A percentile compares a stretch with the other conserved stretches of the same genome.
Evolutionary conservation across 2,113 vertebrate genomes (phyloP).

Genomic region (Petromus typicus): DNA sequence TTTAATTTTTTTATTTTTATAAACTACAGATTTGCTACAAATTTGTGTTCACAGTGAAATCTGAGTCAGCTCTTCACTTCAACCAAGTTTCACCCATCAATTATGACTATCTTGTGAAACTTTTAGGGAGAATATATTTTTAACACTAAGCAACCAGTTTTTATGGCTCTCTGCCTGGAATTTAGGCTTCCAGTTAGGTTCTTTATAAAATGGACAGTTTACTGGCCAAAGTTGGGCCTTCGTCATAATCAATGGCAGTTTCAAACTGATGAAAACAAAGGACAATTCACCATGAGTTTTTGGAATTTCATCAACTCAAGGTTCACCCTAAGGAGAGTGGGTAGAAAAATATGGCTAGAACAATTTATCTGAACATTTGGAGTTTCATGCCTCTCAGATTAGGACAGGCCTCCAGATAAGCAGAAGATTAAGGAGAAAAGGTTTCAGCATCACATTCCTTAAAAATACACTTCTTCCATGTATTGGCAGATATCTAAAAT

Average conservation of each 20-base stretch:
- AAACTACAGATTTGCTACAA: constrained; percentile 70
- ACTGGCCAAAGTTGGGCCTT: constrained; percentile 57
- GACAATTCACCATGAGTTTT: constrained; percentile 61
- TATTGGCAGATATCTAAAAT: constrained; percentile 51
- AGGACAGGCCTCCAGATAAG: not conserved
- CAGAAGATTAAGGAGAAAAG: not conserved
- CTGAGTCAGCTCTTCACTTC: constrained; percentile 72
- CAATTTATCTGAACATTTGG: not conserved
- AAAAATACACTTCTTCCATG: constrained; percentile 33
- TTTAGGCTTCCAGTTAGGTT: constrained; percentile 73
- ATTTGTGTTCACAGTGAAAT: constrained; percentile 64
- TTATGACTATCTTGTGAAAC: constrained; percentile 76
- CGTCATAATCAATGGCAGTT: constrained; percentile 61
- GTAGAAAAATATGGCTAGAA: constrained; percentile 25
- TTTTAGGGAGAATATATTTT: constrained; percentile 73
- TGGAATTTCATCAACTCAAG: constrained; percentile 55
- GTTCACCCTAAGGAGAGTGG: constrained; percentile 46
- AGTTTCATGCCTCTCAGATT: constrained; percentile 26
- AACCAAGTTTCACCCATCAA: constrained; percentile 33
- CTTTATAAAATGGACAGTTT: constrained; percentile 70
- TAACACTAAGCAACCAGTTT: constrained; percentile 70
- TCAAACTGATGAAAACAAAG: constrained; percentile 55
- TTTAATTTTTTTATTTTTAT: not conserved
- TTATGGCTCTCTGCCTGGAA: constrained; percentile 70
- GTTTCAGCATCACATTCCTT: constrained; percentile 9